Evolutionary conservation across 1,140 invertebrate species (phyloP).

Genomic region (Drosophila sp.): DNA sequence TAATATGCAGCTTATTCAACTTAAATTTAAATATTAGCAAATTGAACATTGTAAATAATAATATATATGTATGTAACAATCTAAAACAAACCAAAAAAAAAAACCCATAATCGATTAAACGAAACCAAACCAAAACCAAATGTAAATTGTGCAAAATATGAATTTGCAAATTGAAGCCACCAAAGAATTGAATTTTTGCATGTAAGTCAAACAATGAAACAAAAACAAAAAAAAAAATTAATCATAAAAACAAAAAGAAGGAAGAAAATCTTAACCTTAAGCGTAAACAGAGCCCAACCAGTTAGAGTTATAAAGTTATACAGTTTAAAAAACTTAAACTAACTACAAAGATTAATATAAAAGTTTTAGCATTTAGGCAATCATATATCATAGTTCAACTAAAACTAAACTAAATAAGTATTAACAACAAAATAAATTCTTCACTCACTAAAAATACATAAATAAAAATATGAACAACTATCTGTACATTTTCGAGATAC

Average conservation of each 20-base stretch:
- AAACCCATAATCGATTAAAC: slow-evolving; percentile 26
- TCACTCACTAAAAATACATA: slow-evolving; percentile 12
- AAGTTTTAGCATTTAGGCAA: slow-evolving; percentile 78
- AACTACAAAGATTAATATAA: slow-evolving; percentile 50
- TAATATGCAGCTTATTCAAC: slow-evolving; percentile 40
- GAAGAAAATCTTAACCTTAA: slow-evolving; percentile 34
- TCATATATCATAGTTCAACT: slow-evolving; percentile 80
- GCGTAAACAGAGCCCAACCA: slow-evolving; percentile 59
- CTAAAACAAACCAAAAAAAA: slow-evolving; percentile 17
- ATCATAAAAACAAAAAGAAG: slow-evolving; percentile 49
- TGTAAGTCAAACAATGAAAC: slow-evolving; percentile 63
- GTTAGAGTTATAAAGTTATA: slow-evolving; percentile 5
- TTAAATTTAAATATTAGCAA: slow-evolving; percentile 35
- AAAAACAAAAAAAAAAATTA: slow-evolving; percentile 52
- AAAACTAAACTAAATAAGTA: slow-evolving; percentile 45
- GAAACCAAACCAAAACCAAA: slow-evolving; percentile 36
- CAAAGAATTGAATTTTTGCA: slow-evolving; percentile 82
- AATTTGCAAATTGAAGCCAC: slow-evolving; percentile 81
- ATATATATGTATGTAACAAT: not conserved
- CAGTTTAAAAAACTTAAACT: slow-evolving; percentile 46
- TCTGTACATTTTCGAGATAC: slow-evolving; percentile 41
- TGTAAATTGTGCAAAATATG: slow-evolving; percentile 72
- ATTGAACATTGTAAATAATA: slow-evolving; percentile 59
- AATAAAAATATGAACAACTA: slow-evolving; percentile 12
- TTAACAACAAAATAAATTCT: slow-evolving; percentile 17